Conservation (phyloP, 2,113 vertebrate genomes). For the Oostethus manadensis region DNA sequence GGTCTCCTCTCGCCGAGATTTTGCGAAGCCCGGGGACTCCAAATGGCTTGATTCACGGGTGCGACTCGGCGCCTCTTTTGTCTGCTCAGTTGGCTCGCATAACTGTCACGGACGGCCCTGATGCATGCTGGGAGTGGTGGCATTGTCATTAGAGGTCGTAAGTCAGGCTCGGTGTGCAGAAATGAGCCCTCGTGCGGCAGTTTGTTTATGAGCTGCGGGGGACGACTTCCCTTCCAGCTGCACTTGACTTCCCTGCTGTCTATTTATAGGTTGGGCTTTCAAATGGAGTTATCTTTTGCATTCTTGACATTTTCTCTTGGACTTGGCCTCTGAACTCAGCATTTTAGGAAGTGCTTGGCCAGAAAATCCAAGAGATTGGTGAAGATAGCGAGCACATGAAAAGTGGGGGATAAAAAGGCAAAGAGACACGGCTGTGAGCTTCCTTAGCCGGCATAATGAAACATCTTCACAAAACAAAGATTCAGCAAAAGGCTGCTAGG, state of each 20-base stretch:
- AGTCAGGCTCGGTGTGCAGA: not conserved
- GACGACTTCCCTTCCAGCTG: constrained; percentile 14
- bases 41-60: constrained; percentile 34
- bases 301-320: not conserved
- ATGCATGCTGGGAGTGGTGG: constrained; percentile 9
- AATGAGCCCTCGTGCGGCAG: constrained; percentile 11
- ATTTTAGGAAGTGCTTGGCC: too few species aligned
- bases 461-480: not conserved
- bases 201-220: constrained; percentile 24
- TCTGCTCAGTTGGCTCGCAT: constrained; percentile 22
- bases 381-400: too few species aligned
- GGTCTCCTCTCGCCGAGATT: constrained; percentile 35
- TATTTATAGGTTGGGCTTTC: constrained; percentile 52
- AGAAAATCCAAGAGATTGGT: too few species aligned
- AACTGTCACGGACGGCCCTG: constrained; percentile 1
- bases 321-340: too few species aligned
- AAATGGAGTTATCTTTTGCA: constrained; percentile 33
- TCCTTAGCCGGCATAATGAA: not conserved
- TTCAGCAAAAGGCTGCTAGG: not conserved
- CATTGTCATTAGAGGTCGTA: not conserved
- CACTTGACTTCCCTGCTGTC: constrained; percentile 18
- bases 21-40: constrained; percentile 27
- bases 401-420: not conserved
- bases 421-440: constrained; percentile 36
- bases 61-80: constrained; percentile 31